phyloP scores from a whole-genome alignment of 2,888 invertebrate species.

The Cheilosia scutellata region DNA sequence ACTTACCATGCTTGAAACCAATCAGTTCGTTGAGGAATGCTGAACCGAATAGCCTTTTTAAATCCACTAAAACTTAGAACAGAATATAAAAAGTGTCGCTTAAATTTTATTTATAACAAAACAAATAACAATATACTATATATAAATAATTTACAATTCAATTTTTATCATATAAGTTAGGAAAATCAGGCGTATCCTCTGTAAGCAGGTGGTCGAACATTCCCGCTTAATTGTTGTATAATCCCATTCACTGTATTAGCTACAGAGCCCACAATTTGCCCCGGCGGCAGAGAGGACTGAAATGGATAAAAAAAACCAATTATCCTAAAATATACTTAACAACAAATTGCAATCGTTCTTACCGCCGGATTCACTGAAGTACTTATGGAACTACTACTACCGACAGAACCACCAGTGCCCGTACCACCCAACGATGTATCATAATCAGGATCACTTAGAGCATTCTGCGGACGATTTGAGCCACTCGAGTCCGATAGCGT shows the following conservation, averaged over 20 bases:
- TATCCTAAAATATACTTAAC: neutral
- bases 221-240: conserved; percentile 82
- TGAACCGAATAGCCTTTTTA: no score
- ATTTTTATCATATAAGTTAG: neutral
- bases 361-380: conserved; percentile 80
- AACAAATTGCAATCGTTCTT: conserved; percentile 41
- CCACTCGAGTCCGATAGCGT: conserved; percentile 45
- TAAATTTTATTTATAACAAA: conserved; percentile 45
- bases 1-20: no score
- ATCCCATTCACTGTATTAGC: conserved; percentile 82
- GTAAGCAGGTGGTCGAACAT: conserved; percentile 79
- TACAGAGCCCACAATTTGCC: conserved; percentile 81
- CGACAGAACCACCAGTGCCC: conserved; percentile 57
- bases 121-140: conserved; percentile 28
- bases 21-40: no score
- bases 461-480: conserved; percentile 72
- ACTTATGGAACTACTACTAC: conserved; percentile 78
- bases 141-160: conserved; percentile 50
- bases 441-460: conserved; percentile 80
- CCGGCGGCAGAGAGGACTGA: conserved; percentile 80
- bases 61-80: neutral
- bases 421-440: conserved; percentile 79
- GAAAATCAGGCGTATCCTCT: conserved; percentile 39
- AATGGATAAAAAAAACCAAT: conserved; percentile 35
- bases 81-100: neutral